Evolutionary conservation across 1,140 invertebrate species (phyloP).

Genomic region (Procambarus clarkii): DNA sequence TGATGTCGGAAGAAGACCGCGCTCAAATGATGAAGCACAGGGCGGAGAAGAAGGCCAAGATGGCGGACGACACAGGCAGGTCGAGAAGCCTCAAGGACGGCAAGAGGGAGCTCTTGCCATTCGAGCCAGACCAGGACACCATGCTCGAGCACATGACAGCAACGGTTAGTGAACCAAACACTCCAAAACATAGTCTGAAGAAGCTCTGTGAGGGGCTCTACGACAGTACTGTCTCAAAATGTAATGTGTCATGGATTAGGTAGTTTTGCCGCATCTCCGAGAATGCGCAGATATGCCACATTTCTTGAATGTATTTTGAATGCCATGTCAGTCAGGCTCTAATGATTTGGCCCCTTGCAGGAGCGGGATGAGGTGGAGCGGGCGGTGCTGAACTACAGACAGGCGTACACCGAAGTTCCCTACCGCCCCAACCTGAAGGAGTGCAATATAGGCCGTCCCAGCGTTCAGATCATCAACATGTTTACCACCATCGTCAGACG

Average conservation of each 20-base stretch:
- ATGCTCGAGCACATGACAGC: conserved; percentile 47
- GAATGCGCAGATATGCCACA: no score
- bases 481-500: conserved; percentile 48
- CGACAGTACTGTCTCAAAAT: no score
- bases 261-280: no score
- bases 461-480: conserved; percentile 50
- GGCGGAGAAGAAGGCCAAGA: conserved; percentile 38
- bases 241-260: no score
- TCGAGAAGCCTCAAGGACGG: not conserved
- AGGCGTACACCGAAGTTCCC: conserved; percentile 29
- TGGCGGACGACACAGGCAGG: not conserved
- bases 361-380: conserved; percentile 51
- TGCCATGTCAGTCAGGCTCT: no score
- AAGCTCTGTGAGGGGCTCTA: no score
- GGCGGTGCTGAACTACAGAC: conserved; percentile 48
- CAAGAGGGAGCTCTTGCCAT: conserved; percentile 47
- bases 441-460: conserved; percentile 21
- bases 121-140: conserved; percentile 26
- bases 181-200: no score
- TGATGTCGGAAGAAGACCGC: conserved; percentile 56
- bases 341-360: not conserved
- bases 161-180: not conserved
- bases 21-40: conserved; percentile 49
- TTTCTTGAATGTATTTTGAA: no score
- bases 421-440: conserved; percentile 6